Percentiles rank a stretch among this genome's conserved stretches.
Evolutionary conservation across 1,140 invertebrate species (phyloP).

Genomic region (Kradibia gibbosae): DNA sequence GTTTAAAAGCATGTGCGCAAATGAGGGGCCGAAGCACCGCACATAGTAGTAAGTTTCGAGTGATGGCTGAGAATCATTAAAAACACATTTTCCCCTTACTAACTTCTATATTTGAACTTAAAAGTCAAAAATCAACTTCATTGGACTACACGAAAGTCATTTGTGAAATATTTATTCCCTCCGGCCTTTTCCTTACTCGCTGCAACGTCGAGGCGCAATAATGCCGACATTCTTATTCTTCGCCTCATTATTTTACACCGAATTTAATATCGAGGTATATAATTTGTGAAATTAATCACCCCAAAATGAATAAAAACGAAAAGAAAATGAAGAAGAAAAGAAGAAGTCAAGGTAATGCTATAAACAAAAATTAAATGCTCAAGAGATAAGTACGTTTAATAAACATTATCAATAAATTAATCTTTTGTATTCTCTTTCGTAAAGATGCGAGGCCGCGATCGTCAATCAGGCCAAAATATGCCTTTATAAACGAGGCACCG

Average conservation of each 20-base stretch:
- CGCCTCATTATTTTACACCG: background rate
- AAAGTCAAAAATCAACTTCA: conserved; percentile 31
- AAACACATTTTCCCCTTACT: conserved; percentile 56
- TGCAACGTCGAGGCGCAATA: background rate
- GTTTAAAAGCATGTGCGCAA: conserved; percentile 22
- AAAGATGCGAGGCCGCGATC: conserved; percentile 12
- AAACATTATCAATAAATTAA: conserved; percentile 50
- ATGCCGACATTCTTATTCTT: background rate
- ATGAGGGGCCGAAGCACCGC: conserved; percentile 17
- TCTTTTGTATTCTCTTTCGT: conserved; percentile 33
- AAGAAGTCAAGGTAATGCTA: background rate
- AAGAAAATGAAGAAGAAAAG: no score
- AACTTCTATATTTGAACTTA: conserved; percentile 21
- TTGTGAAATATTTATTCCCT: conserved; percentile 11
- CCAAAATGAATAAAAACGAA: no score
- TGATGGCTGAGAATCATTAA: conserved; percentile 57
- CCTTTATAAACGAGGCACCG: conserved; percentile 10
- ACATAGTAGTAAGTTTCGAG: conserved; percentile 52
- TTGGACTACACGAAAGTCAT: background rate
- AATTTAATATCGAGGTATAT: background rate
- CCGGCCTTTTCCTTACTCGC: background rate
- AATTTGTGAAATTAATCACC: conserved; percentile 15
- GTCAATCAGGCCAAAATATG: conserved; percentile 13
- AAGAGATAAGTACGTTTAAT: conserved; percentile 24
- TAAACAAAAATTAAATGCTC: conserved; percentile 11